Percentiles rank a stretch among this genome's conserved stretches.
These are phyloP conservation scores for Nymphalis io DNA, from an alignment of 1,140 invertebrate species.

Conservation along the genomic window DNA sequence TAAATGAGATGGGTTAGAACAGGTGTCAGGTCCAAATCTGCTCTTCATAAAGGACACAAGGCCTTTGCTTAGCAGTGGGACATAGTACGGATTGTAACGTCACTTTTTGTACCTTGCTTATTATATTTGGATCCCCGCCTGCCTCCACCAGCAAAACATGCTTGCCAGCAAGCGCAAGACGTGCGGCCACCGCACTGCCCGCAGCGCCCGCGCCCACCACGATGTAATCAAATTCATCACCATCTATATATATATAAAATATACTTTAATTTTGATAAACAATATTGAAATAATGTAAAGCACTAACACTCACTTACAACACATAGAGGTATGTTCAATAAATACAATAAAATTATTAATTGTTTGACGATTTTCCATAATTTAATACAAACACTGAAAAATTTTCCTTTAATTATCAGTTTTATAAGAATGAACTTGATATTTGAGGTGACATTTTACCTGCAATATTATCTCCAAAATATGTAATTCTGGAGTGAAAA, in stretches of 20 bases:
- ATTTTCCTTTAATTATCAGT: no score
- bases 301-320: no score
- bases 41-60: no score
- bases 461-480: neutral
- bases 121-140: constrained; percentile 45
- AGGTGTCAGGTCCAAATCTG: no score
- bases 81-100: no score
- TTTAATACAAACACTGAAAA: no score
- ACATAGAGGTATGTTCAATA: no score
- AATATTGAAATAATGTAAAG: no score
- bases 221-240: constrained; percentile 58
- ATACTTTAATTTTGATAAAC: neutral
- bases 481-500: neutral
- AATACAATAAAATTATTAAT: no score
- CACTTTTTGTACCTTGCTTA: constrained; percentile 41
- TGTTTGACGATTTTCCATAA: no score
- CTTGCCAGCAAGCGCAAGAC: constrained; percentile 50
- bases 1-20: no score
- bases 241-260: constrained; percentile 43
- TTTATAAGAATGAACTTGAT: neutral
- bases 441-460: neutral
- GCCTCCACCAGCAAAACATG: constrained; percentile 59
- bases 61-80: no score
- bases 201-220: constrained; percentile 64
- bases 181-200: constrained; percentile 53